Conservation (phyloP, 2,888 invertebrate genomes). For the Nomada hirtipes region DNA sequence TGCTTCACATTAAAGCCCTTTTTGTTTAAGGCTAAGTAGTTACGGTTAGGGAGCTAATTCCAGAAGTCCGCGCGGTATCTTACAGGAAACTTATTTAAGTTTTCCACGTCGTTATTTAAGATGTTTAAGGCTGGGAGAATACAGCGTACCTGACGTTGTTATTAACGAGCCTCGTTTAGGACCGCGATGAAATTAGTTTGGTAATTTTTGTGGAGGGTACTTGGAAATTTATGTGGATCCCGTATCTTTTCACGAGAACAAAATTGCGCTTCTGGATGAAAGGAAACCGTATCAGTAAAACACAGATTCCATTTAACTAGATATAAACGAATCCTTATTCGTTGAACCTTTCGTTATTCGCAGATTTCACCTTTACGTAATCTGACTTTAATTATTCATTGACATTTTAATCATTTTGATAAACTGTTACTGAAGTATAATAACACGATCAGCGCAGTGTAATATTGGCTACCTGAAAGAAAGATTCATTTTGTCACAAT, state of each 20-base stretch:
- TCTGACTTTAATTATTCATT: neutral
- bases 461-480: too few relatives aligned
- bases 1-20: conserved; percentile 11
- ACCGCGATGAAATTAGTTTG: conserved; percentile 20
- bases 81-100: conserved; percentile 56
- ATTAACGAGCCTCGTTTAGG: conserved; percentile 35
- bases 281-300: too few relatives aligned
- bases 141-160: conserved; percentile 8
- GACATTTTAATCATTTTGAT: too few relatives aligned
- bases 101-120: conserved; percentile 53
- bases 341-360: too few relatives aligned
- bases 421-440: too few relatives aligned
- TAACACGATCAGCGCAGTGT: too few relatives aligned
- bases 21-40: conserved; percentile 30
- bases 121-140: conserved; percentile 36
- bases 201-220: conserved; percentile 6
- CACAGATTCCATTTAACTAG: neutral
- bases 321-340: too few relatives aligned
- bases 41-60: conserved; percentile 54
- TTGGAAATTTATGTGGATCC: neutral
- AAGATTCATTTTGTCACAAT: too few relatives aligned
- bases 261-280: neutral
- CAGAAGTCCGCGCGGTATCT: conserved; percentile 32
- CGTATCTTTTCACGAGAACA: neutral
- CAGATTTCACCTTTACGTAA: neutral